These are phyloP conservation scores for Gavialis gangeticus DNA, from an alignment of 2,113 vertebrate species.

Conservation along the genomic window DNA sequence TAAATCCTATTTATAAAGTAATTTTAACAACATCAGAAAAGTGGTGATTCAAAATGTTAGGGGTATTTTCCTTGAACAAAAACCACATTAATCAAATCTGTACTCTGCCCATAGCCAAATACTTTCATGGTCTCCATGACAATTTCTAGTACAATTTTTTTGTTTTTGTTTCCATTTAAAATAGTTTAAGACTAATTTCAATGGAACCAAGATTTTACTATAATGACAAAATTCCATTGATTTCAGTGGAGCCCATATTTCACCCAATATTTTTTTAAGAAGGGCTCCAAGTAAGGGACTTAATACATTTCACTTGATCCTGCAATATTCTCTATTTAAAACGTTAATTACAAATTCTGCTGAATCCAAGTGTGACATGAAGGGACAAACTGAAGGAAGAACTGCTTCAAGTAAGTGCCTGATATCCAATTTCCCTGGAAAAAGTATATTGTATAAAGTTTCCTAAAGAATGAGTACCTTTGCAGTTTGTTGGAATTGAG, in stretches of 20 bases:
- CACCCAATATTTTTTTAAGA: not conserved
- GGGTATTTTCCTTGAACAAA: not conserved
- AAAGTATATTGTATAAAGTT: not conserved
- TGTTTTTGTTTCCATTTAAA: not conserved
- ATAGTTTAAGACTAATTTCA: not conserved
- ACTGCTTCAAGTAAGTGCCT: not conserved
- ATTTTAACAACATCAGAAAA: not conserved
- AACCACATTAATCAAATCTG: rapidly evolving
- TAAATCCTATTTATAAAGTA: not conserved
- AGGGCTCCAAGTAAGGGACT: not conserved
- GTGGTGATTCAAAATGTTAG: not conserved
- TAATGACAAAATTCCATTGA: not conserved
- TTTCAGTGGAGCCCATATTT: not conserved
- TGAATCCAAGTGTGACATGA: not conserved
- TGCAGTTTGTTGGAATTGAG: not conserved
- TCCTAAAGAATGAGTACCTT: not conserved
- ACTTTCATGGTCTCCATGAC: not conserved
- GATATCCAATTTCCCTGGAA: not conserved
- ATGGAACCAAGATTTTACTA: not conserved
- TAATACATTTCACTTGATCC: not conserved
- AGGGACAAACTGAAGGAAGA: not conserved
- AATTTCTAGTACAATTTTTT: not conserved
- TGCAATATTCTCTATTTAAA: not conserved
- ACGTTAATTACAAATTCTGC: not conserved
- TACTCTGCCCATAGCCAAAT: not conserved